Base-by-base conservation (phyloP, 2,113 vertebrate species). In the Anarrhichthys ocellatus region DNA sequence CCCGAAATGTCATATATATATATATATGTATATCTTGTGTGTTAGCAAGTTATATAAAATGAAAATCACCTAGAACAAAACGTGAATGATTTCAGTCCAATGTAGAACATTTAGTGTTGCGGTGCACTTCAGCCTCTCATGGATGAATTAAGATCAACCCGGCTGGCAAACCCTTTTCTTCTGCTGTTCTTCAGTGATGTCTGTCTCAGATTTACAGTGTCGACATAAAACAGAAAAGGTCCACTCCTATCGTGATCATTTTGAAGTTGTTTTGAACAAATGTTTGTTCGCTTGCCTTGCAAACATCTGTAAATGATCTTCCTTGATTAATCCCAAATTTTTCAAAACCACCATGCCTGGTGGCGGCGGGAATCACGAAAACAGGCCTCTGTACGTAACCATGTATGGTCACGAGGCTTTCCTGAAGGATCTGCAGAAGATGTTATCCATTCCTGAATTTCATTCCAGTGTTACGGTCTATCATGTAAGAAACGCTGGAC, bases 281-380 rank as follows among this genome's bases (percentile, higher is more conserved):
- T 74, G 73, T 80, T 78, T 82, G 75, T 83, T 68, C 18, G 14
- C 79, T 52, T 22, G 14, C 52, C 73, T 66, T 66, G n/a, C 42
- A 52, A 54, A 84, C 91, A 89, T 90, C 87, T 91, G 91, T 56
- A 42, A 83, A 72, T 68, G 66, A 89, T 92, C 65, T n/a, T 29
- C 56, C 5, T 44, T 87, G 83, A 92, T 92, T 92, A 89, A 88
- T 84, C 65, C 89, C 81, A 87, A 91, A 80, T 84, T 78, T 80
- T 66, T 50, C 5, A 15, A n/a, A 83, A 76, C 69, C 76, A 22
- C 72, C n/a, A 1, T 62, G 81, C 15, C 79, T 29, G 80, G n/a
- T 83, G 77, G 73, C 74, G 79, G 77, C 75, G 76, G 65, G 74
- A 83, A 72, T 50, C 81, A 24, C 27, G 61, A 58, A 75, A 59